Conservation (phyloP, 2,797 vertebrate genomes). For the Denticeps clupeoides region DNA sequence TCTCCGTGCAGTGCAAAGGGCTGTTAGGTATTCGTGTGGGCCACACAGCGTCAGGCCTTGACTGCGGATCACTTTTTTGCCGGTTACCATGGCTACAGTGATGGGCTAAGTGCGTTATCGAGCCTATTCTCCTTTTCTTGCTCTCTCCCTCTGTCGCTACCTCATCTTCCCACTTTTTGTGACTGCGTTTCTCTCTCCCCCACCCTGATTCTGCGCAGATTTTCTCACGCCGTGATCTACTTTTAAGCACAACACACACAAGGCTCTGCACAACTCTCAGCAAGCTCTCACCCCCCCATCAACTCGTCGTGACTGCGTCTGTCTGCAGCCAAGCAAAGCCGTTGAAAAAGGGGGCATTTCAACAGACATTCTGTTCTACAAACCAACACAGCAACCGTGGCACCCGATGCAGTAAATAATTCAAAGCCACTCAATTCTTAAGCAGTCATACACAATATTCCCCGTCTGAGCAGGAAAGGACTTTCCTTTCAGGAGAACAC, state of each 20-base stretch:
- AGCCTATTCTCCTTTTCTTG: slow-evolving; percentile 14
- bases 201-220: slow-evolving; percentile 13
- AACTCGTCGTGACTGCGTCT: not conserved
- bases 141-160: not conserved
- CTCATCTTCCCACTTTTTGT: not conserved
- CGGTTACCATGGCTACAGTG: slow-evolving; percentile 34
- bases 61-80: slow-evolving; percentile 26
- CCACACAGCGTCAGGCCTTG: slow-evolving; percentile 23
- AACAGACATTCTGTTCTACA: slow-evolving; percentile 4
- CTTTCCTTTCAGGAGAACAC: too few relatives aligned
- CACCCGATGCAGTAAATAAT: slow-evolving; percentile 22
- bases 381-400: slow-evolving; percentile 5
- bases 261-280: not conserved
- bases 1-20: not conserved
- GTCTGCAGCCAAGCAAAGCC: not conserved
- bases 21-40: slow-evolving; percentile 4
- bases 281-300: slow-evolving; percentile 1
- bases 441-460: slow-evolving; percentile 20
- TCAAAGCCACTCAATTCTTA: slow-evolving; percentile 23
- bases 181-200: not conserved
- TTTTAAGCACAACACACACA: slow-evolving; percentile 14
- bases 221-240: slow-evolving; percentile 15
- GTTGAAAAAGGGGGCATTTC: too few relatives aligned
- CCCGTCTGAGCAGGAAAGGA: too few relatives aligned
- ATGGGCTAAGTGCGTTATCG: slow-evolving; percentile 35